Evolutionary conservation across 2,888 invertebrate species (phyloP).

Genomic region (Strigamia transsilvanica): DNA sequence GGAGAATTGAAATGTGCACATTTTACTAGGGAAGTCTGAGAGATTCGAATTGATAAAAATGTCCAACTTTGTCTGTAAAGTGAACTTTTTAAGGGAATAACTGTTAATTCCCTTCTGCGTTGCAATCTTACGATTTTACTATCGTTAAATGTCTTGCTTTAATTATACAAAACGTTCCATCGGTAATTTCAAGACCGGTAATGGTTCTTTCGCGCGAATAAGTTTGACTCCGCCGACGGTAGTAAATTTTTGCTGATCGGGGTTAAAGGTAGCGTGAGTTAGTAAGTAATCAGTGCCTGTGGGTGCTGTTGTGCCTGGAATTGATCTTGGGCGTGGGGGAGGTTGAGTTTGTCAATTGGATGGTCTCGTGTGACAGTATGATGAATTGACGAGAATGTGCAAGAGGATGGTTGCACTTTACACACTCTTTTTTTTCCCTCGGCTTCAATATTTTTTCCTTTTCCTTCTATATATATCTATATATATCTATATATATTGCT

Average conservation of each 20-base stretch:
- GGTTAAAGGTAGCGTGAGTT: not conserved
- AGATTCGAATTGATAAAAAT: not conserved
- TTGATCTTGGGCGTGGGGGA: not conserved
- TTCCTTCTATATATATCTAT: not conserved
- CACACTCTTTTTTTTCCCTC: not conserved
- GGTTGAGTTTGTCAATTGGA: conserved; percentile 5
- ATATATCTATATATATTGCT: not conserved
- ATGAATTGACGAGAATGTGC: conserved; percentile 18
- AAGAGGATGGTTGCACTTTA: conserved; percentile 7
- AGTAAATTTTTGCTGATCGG: not conserved
- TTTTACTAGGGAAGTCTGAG: not conserved
- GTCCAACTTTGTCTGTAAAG: not conserved
- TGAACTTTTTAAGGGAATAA: conserved; percentile 11
- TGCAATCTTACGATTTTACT: conserved; percentile 18
- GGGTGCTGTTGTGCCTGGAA: conserved; percentile 19
- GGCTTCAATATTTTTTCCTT: not conserved
- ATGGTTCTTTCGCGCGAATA: not conserved
- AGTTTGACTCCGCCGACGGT: not conserved
- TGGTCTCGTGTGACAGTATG: conserved; percentile 12
- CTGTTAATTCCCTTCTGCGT: not conserved
- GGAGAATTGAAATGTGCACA: not conserved
- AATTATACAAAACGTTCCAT: not conserved
- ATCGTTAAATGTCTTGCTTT: conserved; percentile 4
- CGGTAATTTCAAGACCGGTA: not conserved
- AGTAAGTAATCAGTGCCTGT: conserved; percentile 30